Evolutionary conservation across 2,797 vertebrate species (phyloP).

Genomic region (Micrastur ruficollis): DNA sequence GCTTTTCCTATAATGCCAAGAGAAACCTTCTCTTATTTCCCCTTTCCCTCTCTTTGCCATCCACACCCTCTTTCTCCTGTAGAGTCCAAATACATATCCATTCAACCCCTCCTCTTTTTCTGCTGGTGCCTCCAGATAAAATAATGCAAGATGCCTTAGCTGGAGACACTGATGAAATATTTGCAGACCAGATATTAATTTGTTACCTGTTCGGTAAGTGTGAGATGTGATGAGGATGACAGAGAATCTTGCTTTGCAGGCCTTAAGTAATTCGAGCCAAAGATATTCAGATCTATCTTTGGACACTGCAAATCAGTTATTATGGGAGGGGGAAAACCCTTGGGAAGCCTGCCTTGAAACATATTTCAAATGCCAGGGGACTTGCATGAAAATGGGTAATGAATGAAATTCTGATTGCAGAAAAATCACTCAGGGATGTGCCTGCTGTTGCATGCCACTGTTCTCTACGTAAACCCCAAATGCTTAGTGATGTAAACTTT

Average conservation of each 20-base stretch:
- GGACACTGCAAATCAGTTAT: constrained; percentile 76
- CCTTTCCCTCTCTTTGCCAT: constrained; percentile 6
- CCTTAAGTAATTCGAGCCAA: constrained; percentile 78
- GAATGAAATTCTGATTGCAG: constrained; percentile 84
- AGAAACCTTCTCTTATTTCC: constrained; percentile 73
- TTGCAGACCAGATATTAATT: constrained; percentile 81
- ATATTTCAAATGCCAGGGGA: constrained; percentile 81
- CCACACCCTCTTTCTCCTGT: neutral
- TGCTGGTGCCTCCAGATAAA: constrained; percentile 65
- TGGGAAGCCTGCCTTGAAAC: constrained; percentile 75
- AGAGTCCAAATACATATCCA: constrained; percentile 46
- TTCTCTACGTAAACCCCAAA: constrained; percentile 60
- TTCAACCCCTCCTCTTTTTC: neutral
- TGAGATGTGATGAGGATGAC: constrained; percentile 82
- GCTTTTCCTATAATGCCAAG: constrained; percentile 77
- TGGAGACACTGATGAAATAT: constrained; percentile 79
- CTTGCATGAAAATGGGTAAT: constrained; percentile 80
- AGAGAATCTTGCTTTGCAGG: constrained; percentile 72
- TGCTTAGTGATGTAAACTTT: constrained; percentile 34
- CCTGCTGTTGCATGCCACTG: constrained; percentile 41
- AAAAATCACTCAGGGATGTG: constrained; percentile 72
- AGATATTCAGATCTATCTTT: constrained; percentile 83
- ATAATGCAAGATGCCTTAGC: constrained; percentile 72
- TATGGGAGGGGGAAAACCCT: constrained; percentile 69
- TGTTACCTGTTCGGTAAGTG: constrained; percentile 79